A percentile compares a stretch with the other conserved stretches of the same genome.
These are phyloP conservation scores for Drosophila littoralis DNA, from an alignment of 1,140 invertebrate genomes.

Conservation along the genomic window DNA sequence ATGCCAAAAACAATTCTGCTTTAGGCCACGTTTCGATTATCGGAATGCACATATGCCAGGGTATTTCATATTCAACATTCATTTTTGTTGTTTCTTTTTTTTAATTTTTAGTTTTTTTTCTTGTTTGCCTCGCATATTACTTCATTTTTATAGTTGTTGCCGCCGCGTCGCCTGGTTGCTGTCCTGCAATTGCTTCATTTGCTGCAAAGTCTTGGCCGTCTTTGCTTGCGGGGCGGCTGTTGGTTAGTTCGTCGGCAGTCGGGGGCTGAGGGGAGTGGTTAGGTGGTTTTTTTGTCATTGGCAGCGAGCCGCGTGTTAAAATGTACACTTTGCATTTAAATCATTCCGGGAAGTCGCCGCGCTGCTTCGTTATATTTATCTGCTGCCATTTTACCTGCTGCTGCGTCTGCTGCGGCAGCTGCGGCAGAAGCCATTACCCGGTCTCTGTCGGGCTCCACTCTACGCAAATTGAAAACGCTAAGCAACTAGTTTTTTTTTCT, in stretches of 20 bases:
- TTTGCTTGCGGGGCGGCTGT: background rate
- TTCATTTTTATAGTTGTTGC: constrained; percentile 64
- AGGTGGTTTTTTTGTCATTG: constrained; percentile 30
- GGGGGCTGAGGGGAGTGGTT: background rate
- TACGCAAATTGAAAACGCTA: constrained; percentile 72
- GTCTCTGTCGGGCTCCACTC: constrained; percentile 8
- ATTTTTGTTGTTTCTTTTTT: constrained; percentile 3
- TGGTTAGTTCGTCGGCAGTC: too few species aligned
- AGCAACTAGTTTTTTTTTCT: constrained; percentile 45
- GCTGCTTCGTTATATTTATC: constrained; percentile 75
- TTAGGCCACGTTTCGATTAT: too few species aligned
- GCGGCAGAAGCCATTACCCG: constrained; percentile 20
- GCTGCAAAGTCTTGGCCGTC: constrained; percentile 65
- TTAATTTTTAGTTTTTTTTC: background rate
- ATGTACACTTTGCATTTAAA: constrained; percentile 82
- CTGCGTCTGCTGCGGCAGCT: background rate
- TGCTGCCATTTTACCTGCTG: constrained; percentile 59
- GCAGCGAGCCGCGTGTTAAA: constrained; percentile 74
- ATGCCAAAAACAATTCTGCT: too few species aligned
- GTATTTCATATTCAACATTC: background rate
- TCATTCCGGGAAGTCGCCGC: constrained; percentile 74
- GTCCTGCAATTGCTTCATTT: constrained; percentile 78
- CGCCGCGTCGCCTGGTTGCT: constrained; percentile 54
- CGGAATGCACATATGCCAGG: background rate
- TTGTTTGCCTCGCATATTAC: constrained; percentile 52